phyloP scores from a whole-genome alignment of 1,140 invertebrate species.

The Pseudomyrmex pallidus region DNA sequence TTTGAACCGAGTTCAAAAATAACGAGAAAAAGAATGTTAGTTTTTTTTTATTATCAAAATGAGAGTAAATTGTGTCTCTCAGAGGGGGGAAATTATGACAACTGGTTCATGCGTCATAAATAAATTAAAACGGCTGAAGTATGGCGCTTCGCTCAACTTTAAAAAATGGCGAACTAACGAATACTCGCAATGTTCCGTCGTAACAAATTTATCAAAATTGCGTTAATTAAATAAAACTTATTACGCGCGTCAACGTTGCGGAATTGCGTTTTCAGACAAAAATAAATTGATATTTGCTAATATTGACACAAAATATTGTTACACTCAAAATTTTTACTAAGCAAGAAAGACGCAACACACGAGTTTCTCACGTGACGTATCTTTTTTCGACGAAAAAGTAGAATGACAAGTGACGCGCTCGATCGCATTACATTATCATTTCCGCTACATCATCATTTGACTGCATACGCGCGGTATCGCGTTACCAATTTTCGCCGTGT shows the following conservation, averaged over 20 bases:
- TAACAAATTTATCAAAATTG: slow-evolving; percentile 13
- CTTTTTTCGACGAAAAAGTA: background rate
- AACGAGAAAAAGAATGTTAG: background rate
- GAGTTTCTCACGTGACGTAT: background rate
- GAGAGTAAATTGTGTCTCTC: no score
- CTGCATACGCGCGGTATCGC: background rate
- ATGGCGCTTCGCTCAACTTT: no score
- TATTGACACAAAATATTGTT: background rate
- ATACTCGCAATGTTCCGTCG: background rate
- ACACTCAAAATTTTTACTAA: background rate
- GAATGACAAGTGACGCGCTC: background rate
- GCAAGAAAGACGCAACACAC: slow-evolving; percentile 12
- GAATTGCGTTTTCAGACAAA: background rate
- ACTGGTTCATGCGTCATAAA: background rate
- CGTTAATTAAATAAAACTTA: slow-evolving; percentile 24
- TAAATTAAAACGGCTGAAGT: background rate
- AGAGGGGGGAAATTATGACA: no score
- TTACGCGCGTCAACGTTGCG: no score
- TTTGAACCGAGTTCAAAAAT: background rate
- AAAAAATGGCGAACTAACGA: background rate
- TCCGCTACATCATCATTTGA: slow-evolving; percentile 21
- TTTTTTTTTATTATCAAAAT: background rate
- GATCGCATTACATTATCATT: slow-evolving; percentile 39
- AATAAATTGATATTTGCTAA: background rate
- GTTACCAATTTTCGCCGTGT: slow-evolving; percentile 49